Evolutionary conservation across 2,797 vertebrate genomes (phyloP), one percentile per base, ranked within the genome.

Genomic region (Mormyrus proboscirostris): DNA sequence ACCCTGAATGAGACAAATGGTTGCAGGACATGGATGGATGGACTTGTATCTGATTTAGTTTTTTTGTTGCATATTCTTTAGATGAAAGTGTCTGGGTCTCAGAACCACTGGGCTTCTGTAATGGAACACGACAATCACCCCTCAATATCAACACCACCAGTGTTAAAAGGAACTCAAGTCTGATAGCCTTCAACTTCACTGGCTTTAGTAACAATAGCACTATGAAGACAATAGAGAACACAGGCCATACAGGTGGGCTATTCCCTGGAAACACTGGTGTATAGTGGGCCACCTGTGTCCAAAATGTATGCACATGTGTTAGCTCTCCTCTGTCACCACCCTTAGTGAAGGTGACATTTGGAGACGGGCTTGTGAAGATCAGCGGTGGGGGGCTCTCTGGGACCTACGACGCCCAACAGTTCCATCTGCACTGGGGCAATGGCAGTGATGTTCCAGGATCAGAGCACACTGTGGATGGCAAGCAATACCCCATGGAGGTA

Each of bases 391-490:
- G 16, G 2, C 93, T 97, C 44, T 0, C 92, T 0, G 90, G 69
- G 0, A 0, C 0, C 0, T 97, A 96, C 0, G 49, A 91, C 14
- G 92, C 91, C 89, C 88, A 91, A 0, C 93, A 96, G 90, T 94
- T 95, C 79, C 96, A 97, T 90, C 86, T 97, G 41, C 96, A 97
- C 91, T 97, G 96, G 95, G 96, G 96, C 0, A 95, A 95, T 0
- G 90, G 93, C 0, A 5, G 65, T 0, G 1, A 86, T 0, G 0
- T 19, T 0, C 91, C 90, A 0, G 96, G 96, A 1, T 96, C 96
- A 0, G 96, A 97, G 50, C 96, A 97, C 73, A 90, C 93, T 0
- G 91, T 97, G 44, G 4, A 96, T 41, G 94, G 94, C 14, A 92
- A 90, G 19, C 93, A 86, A 0, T 94, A 91, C 49, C 87, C 95